These are phyloP conservation scores for Macropis europaea DNA, from an alignment of 2,888 invertebrate genomes.

Conservation along the genomic window DNA sequence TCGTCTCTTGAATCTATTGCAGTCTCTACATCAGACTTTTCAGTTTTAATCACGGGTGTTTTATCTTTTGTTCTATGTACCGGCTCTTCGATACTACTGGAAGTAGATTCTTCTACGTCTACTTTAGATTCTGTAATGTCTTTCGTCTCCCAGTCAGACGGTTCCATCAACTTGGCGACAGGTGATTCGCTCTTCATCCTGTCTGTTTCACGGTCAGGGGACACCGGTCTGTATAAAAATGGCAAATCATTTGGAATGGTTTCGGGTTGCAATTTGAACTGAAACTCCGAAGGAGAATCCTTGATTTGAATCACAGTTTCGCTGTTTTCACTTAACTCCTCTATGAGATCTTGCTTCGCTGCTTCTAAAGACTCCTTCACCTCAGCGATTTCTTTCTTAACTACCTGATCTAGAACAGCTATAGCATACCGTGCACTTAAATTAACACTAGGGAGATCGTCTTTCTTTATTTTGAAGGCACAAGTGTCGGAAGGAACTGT, in stretches of 20 bases:
- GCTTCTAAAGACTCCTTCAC: conserved; percentile 87
- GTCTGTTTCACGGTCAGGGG: conserved; percentile 63
- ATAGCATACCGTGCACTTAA: conserved; percentile 75
- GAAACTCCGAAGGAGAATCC: conserved; percentile 88
- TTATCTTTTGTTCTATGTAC: background rate
- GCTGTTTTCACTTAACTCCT: conserved; percentile 85
- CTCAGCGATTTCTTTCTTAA: conserved; percentile 87
- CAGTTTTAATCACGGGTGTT: conserved; percentile 52
- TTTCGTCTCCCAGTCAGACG: background rate
- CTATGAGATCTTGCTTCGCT: conserved; percentile 86
- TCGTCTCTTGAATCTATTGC: conserved; percentile 52
- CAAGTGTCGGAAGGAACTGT: conserved; percentile 69
- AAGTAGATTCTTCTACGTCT: conserved; percentile 15
- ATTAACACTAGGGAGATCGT: conserved; percentile 73
- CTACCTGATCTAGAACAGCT: conserved; percentile 80
- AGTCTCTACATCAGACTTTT: conserved; percentile 45
- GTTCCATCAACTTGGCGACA: conserved; percentile 58
- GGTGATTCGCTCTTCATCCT: conserved; percentile 59
- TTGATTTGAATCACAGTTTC: conserved; percentile 81
- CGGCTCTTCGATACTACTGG: conserved; percentile 37
- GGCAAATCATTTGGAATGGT: conserved; percentile 83
- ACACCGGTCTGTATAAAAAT: conserved; percentile 79
- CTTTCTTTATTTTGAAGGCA: conserved; percentile 80
- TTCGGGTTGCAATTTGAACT: conserved; percentile 84
- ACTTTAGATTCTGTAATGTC: conserved; percentile 44